phyloP scores from a whole-genome alignment of 2,113 vertebrate species.

The Rafetus swinhoei region DNA sequence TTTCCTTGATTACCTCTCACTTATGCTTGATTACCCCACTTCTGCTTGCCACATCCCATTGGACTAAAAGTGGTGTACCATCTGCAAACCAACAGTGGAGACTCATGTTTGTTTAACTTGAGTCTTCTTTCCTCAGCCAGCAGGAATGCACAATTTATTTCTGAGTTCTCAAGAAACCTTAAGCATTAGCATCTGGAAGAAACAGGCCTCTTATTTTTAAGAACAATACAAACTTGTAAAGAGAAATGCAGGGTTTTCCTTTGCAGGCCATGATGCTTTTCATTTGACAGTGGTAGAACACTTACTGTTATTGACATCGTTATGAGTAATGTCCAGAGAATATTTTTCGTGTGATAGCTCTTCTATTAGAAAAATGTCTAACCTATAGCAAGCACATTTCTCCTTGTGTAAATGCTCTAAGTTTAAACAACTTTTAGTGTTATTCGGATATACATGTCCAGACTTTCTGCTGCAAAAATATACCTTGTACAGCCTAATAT shows the following conservation, averaged over 20 bases:
- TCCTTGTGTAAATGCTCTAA: not conserved
- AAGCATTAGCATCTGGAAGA: not conserved
- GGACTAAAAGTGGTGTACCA: not conserved
- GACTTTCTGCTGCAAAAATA: not conserved
- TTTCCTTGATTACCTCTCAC: not conserved
- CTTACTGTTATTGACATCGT: not conserved
- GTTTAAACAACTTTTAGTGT: not conserved
- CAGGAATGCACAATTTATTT: not conserved
- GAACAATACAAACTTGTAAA: not conserved
- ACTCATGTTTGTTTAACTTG: constrained; percentile 37
- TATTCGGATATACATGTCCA: not conserved
- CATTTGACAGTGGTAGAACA: not conserved
- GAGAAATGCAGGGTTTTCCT: not conserved
- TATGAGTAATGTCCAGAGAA: not conserved
- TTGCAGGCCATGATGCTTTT: not conserved
- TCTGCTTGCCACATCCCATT: not conserved
- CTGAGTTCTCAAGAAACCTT: not conserved
- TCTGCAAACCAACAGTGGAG: not conserved
- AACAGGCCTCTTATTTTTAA: not conserved
- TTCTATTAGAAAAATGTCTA: not conserved
- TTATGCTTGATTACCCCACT: constrained; percentile 40
- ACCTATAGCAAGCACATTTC: not conserved
- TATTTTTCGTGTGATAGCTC: not conserved
- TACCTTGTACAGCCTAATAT: not conserved
- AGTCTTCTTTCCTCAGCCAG: not conserved